phyloP scores from a whole-genome alignment of 2,113 vertebrate genomes.

The Hucho hucho region DNA sequence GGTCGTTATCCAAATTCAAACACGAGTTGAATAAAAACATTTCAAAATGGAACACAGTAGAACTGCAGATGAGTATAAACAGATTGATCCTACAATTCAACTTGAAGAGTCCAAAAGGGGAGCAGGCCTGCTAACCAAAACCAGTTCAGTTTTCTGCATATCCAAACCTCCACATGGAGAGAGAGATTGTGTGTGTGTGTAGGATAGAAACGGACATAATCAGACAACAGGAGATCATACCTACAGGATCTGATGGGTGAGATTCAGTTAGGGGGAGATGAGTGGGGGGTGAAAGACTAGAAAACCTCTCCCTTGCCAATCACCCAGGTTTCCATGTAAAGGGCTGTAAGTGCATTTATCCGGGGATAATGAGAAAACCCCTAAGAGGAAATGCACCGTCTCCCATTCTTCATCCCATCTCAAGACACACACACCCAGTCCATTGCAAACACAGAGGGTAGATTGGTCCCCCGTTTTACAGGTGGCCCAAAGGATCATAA shows the following conservation, averaged over 20 bases:
- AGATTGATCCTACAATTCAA: too few relatives aligned
- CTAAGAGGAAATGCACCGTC: conserved; percentile 32
- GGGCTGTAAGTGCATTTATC: conserved; percentile 60
- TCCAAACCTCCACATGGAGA: background rate
- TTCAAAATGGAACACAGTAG: too few relatives aligned
- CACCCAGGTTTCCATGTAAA: conserved; percentile 60
- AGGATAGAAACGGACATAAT: too few relatives aligned
- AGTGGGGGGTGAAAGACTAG: too few relatives aligned
- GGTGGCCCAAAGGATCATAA: conserved; percentile 40
- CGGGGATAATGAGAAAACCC: conserved; percentile 60
- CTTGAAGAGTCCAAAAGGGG: too few relatives aligned
- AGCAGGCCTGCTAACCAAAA: too few relatives aligned
- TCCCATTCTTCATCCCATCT: conserved; percentile 22
- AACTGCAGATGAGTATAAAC: too few relatives aligned
- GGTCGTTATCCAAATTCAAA: background rate
- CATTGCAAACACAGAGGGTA: conserved; percentile 36
- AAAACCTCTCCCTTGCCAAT: conserved; percentile 1
- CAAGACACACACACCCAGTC: conserved; percentile 48
- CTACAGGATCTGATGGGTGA: too few relatives aligned
- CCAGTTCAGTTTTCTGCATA: conserved; percentile 20
- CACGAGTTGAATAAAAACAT: too few relatives aligned
- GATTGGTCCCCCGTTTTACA: conserved; percentile 43
- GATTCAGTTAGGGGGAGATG: too few relatives aligned
- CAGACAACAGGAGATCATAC: too few relatives aligned
- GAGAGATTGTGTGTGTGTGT: too few relatives aligned